Conservation (phyloP, 2,797 vertebrate species). For the Enteromius thamalakanensis region DNA sequence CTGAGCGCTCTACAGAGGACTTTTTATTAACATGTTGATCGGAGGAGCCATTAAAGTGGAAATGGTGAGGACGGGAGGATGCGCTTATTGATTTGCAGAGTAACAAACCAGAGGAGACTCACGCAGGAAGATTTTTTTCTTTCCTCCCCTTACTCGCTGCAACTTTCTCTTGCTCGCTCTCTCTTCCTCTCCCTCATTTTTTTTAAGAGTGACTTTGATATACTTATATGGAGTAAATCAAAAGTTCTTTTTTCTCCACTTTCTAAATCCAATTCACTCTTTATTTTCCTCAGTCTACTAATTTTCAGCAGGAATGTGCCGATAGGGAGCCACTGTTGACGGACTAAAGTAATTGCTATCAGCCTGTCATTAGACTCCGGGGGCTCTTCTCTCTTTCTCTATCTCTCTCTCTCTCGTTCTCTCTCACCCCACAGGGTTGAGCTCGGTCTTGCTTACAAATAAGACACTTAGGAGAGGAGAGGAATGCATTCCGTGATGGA, state of each 20-base stretch:
- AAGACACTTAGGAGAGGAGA: constrained; percentile 83
- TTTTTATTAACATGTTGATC: constrained; percentile 83
- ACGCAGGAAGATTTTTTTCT: constrained; percentile 68
- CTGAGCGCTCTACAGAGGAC: constrained; percentile 88
- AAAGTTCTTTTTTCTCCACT: constrained; percentile 49
- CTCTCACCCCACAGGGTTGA: constrained; percentile 69
- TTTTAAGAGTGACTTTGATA: constrained; percentile 52
- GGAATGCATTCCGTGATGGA: constrained; percentile 89
- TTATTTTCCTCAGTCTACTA: constrained; percentile 74
- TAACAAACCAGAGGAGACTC: constrained; percentile 62
- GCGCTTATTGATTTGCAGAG: constrained; percentile 77
- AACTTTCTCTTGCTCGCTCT: not conserved
- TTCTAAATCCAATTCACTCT: constrained; percentile 53
- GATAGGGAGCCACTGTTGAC: constrained; percentile 73
- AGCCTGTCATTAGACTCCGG: constrained; percentile 80
- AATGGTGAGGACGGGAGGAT: constrained; percentile 69
- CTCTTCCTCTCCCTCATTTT: not conserved
- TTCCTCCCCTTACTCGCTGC: not conserved
- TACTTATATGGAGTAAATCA: constrained; percentile 70
- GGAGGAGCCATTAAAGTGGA: constrained; percentile 74
- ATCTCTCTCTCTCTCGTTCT: constrained; percentile 56
- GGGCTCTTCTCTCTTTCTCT: constrained; percentile 57
- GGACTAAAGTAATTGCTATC: constrained; percentile 82
- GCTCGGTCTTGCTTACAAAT: constrained; percentile 83
- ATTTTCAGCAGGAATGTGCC: constrained; percentile 78